Conservation (phyloP, 2,113 vertebrate species). For the Spea multiplicata region DNA sequence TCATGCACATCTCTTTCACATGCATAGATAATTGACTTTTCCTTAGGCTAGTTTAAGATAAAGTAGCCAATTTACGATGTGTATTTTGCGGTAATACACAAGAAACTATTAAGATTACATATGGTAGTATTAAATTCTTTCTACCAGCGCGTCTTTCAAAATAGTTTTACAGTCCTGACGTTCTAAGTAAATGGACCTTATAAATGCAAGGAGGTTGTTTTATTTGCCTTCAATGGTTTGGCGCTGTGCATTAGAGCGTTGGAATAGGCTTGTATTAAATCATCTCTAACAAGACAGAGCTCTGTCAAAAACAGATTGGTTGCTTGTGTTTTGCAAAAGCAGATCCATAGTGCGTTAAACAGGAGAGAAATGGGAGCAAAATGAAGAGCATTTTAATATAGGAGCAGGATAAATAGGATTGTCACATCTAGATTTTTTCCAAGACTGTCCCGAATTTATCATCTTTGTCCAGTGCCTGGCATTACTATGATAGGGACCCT, state of each 20-base stretch:
- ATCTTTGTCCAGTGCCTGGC: no score
- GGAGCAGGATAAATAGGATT: background rate
- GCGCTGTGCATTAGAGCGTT: conserved; percentile 42
- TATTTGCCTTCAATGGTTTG: conserved; percentile 44
- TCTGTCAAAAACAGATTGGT: conserved; percentile 14
- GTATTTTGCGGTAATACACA: conserved; percentile 46
- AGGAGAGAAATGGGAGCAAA: background rate
- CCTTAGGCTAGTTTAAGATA: conserved; percentile 25
- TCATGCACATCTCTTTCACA: background rate
- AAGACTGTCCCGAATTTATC: no score
- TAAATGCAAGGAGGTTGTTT: conserved; percentile 31
- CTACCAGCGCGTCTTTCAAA: conserved; percentile 42
- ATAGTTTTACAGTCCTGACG: conserved; percentile 36
- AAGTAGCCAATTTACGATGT: conserved; percentile 39
- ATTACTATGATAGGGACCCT: no score
- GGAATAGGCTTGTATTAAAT: conserved; percentile 38
- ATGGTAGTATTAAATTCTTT: conserved; percentile 44
- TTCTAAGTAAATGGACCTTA: conserved; percentile 39
- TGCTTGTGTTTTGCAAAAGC: conserved; percentile 8
- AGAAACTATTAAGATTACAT: conserved; percentile 45
- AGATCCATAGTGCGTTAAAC: conserved; percentile 29
- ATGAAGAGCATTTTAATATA: background rate
- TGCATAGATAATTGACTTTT: conserved; percentile 14
- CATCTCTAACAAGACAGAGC: conserved; percentile 39
- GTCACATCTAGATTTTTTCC: no score